These are phyloP conservation scores for Todiramphus chloris DNA, from an alignment of 2,113 vertebrate genomes.

Conservation along the genomic window DNA sequence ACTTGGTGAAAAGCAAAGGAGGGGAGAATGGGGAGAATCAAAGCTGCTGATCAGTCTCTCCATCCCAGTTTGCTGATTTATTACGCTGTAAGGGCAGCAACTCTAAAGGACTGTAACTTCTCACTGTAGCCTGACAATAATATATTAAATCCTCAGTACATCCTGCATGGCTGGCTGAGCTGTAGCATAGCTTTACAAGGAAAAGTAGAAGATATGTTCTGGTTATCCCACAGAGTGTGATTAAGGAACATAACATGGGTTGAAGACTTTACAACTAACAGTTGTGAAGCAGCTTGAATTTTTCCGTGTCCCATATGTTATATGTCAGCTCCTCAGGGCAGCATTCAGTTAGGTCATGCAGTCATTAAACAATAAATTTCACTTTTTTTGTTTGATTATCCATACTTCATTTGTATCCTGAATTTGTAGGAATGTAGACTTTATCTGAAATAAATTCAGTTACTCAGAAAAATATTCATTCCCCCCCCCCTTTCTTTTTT, in stretches of 20 bases:
- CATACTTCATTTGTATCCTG: not conserved
- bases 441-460: not conserved
- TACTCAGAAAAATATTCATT: not conserved
- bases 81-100: not conserved
- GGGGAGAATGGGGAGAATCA: not conserved
- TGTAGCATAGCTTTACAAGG: not conserved
- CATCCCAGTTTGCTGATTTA: not conserved
- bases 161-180: not conserved
- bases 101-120: not conserved
- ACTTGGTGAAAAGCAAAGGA: not conserved
- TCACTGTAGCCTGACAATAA: not conserved
- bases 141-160: not conserved
- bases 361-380: not conserved
- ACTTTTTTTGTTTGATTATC: not conserved
- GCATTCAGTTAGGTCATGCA: not conserved
- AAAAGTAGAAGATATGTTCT: not conserved
- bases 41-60: not conserved
- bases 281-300: not conserved
- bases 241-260: fast-evolving
- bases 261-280: not conserved
- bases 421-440: not conserved
- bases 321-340: not conserved
- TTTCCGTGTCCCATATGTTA: not conserved
- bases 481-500: not conserved
- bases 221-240: not conserved